phyloP scores from a whole-genome alignment of 2,888 invertebrate genomes.

The Caenorhabditis angaria region DNA sequence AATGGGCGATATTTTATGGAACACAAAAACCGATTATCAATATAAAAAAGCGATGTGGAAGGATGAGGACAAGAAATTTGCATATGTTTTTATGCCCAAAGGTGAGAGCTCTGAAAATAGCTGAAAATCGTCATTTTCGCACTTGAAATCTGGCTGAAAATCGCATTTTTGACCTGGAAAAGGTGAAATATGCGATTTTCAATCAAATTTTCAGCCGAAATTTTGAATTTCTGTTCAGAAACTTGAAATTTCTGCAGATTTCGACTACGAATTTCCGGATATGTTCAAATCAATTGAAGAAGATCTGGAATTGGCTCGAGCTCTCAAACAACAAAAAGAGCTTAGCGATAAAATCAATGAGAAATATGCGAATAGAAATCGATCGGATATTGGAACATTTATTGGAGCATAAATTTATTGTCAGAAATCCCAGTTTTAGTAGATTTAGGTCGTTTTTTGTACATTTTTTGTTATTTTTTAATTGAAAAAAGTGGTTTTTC shows the following conservation, averaged over 20 bases:
- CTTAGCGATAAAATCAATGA: constrained; percentile 48
- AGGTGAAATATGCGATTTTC: too few relatives aligned
- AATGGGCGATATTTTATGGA: constrained; percentile 68
- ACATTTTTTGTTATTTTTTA: constrained; percentile 19
- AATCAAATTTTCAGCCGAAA: not conserved
- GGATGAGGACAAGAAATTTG: constrained; percentile 70
- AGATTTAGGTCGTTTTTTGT: constrained; percentile 17
- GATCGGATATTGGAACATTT: constrained; percentile 48
- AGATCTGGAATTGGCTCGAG: constrained; percentile 35
- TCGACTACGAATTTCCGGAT: constrained; percentile 53
- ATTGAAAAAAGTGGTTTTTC: not conserved
- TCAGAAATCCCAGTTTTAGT: not conserved
- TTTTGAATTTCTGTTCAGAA: not conserved
- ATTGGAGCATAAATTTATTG: constrained; percentile 40
- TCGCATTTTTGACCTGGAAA: too few relatives aligned
- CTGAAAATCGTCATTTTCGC: too few relatives aligned
- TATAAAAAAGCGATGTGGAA: constrained; percentile 69
- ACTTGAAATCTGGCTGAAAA: not conserved
- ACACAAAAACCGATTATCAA: constrained; percentile 47
- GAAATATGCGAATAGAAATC: constrained; percentile 56
- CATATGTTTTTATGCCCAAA: constrained; percentile 68
- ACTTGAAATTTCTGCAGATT: constrained; percentile 24
- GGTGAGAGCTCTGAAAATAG: too few relatives aligned
- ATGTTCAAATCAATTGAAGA: constrained; percentile 54
- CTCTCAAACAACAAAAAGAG: constrained; percentile 46